Evolutionary conservation across 2,888 invertebrate genomes (phyloP), one percentile per base, ranked within the genome.

Genomic region (Pseudococcus jackbeardsleyi): DNA sequence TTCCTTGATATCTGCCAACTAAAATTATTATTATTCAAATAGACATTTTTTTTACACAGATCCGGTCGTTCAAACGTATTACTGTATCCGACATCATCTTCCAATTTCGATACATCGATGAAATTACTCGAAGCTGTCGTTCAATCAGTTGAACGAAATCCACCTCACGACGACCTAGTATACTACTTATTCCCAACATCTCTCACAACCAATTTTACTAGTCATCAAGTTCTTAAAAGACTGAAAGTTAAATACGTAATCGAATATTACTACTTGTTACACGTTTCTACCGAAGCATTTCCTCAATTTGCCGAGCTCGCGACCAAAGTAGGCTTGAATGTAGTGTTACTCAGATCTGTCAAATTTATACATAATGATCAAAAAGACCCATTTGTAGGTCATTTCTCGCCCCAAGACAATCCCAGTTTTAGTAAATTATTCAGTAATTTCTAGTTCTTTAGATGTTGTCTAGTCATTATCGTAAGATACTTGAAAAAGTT

Each of bases 141-240:
- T 59, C 19, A 46, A 22, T n/a, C 46, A 0, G 48, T 86, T 6
- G 77, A 86, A 22, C 42, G 77, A 15, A 46, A 72, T 26, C 22
- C 46, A 46, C 72, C 86, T 15, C 46, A 86, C 17, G 86, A 86
- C 50, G 72, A 86, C 48, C 26, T 86, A 3, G 68, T 86, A 5
- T 86, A 86, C 22, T 86, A 48, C 17, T 15, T 86, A 26, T 86
- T 86, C 26, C 86, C 86, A n/a, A 46, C 72, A 42, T 68, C 22
- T 86, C 48, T 86, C 8, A 86, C 77, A 9, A n/a, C 15, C 2
- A 86, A 86, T 26, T 86, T 86, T 17, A 86, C 86, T 22, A 46
- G 68, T 22, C 77, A 68, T 77, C 15, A 2, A 19, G 19, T 50
- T 17, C 68, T 72, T 7, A 86, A 86, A 86, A 46, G 77, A 86